These are phyloP conservation scores for Drosophila sp. DNA, from an alignment of 1,140 invertebrate genomes.

Conservation along the genomic window DNA sequence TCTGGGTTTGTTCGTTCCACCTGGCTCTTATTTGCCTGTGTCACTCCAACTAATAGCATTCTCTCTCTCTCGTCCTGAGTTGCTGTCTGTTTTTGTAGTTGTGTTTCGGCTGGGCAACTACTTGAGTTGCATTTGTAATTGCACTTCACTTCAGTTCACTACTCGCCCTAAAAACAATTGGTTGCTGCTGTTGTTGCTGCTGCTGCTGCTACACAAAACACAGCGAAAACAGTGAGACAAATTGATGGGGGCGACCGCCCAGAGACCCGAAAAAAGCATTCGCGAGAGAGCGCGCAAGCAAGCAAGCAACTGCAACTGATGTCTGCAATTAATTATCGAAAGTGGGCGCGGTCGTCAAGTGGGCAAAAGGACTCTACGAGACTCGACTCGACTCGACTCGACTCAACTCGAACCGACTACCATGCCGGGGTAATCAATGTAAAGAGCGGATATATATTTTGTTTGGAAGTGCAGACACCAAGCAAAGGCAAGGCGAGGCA, in stretches of 20 bases:
- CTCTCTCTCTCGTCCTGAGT: neutral
- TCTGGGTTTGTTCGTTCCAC: neutral
- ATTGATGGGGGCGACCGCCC: conserved; percentile 67
- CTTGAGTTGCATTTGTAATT: conserved; percentile 81
- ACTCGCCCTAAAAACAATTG: conserved; percentile 63
- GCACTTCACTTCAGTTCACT: conserved; percentile 63
- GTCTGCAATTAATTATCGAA: conserved; percentile 83
- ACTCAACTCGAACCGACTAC: neutral
- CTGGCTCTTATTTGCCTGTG: conserved; percentile 48
- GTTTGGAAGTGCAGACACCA: conserved; percentile 69
- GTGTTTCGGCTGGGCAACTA: conserved; percentile 42
- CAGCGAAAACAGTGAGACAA: conserved; percentile 59
- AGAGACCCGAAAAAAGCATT: conserved; percentile 37
- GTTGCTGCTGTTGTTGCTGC: conserved; percentile 4
- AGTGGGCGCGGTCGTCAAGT: conserved; percentile 82
- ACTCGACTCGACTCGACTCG: conserved; percentile 5
- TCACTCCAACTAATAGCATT: conserved; percentile 43
- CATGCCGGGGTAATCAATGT: conserved; percentile 75
- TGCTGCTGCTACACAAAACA: conserved; percentile 50
- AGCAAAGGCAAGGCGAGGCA: conserved; percentile 27
- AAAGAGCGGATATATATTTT: conserved; percentile 82
- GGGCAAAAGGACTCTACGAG: conserved; percentile 65
- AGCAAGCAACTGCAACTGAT: conserved; percentile 76
- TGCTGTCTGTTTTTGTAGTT: conserved; percentile 29
- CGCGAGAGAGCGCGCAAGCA: conserved; percentile 42